phyloP scores from a whole-genome alignment of 2,888 invertebrate genomes.

The Apodemia mormo region DNA sequence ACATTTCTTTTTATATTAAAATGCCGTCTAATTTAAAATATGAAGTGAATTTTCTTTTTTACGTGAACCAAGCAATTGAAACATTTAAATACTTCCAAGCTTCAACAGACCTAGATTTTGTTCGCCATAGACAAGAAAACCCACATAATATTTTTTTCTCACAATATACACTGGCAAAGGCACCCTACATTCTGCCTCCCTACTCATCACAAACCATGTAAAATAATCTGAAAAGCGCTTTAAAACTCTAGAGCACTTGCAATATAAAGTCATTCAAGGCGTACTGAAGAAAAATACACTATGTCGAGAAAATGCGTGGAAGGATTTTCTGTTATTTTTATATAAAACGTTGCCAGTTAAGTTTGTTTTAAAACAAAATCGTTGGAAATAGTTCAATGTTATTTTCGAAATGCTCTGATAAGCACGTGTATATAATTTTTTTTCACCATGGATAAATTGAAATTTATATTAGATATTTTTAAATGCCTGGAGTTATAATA shows the following conservation, averaged over 20 bases:
- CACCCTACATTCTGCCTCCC: slow-evolving; percentile 37
- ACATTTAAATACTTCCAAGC: slow-evolving; percentile 21
- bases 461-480: too few relatives aligned
- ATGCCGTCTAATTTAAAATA: slow-evolving; percentile 6
- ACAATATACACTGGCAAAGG: slow-evolving; percentile 42
- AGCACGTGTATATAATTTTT: too few relatives aligned
- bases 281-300: slow-evolving; percentile 38
- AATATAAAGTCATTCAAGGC: slow-evolving; percentile 44
- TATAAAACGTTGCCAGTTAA: slow-evolving; percentile 17
- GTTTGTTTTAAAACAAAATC: not conserved
- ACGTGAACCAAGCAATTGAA: slow-evolving; percentile 12
- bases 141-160: slow-evolving; percentile 33
- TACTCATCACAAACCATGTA: slow-evolving; percentile 49
- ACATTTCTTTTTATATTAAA: not conserved
- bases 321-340: slow-evolving; percentile 18
- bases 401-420: too few relatives aligned
- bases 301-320: slow-evolving; percentile 37
- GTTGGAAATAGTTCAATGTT: not conserved
- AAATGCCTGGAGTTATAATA: too few relatives aligned
- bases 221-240: slow-evolving; percentile 52
- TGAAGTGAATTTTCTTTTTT: slow-evolving; percentile 14
- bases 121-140: slow-evolving; percentile 34
- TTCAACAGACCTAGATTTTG: slow-evolving; percentile 18
- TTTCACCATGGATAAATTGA: too few relatives aligned
- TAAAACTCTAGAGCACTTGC: slow-evolving; percentile 41